phyloP scores from a whole-genome alignment of 2,888 invertebrate genomes.

The Leucophenga montana region DNA sequence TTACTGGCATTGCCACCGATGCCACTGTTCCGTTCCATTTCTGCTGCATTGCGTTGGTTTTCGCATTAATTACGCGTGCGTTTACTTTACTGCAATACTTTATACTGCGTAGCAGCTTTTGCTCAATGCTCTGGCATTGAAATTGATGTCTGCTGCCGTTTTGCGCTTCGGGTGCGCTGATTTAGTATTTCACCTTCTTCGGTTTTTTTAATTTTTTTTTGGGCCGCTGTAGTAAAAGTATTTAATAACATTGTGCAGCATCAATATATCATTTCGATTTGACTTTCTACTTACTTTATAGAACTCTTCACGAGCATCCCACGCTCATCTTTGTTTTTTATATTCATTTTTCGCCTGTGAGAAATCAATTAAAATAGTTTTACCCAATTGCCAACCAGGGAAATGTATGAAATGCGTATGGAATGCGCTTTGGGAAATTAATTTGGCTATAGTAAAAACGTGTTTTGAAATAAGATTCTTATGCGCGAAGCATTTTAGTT shows the following conservation, averaged over 20 bases:
- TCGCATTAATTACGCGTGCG: constrained; percentile 66
- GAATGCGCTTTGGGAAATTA: too few species aligned
- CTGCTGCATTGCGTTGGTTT: constrained; percentile 66
- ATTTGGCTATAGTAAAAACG: too few species aligned
- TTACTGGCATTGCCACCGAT: constrained; percentile 41
- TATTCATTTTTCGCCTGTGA: background rate
- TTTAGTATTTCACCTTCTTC: background rate
- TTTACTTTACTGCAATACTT: constrained; percentile 33
- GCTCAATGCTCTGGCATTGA: constrained; percentile 20
- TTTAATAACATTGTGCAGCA: constrained; percentile 63
- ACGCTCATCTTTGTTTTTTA: background rate
- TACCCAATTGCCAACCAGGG: too few species aligned
- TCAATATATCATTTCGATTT: constrained; percentile 61
- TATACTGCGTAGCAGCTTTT: background rate
- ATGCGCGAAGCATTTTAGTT: too few species aligned
- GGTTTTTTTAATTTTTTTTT: constrained; percentile 37
- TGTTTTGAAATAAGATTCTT: too few species aligned
- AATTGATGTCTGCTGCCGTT: constrained; percentile 24
- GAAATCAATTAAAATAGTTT: constrained; percentile 27
- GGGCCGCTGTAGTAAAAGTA: constrained; percentile 47
- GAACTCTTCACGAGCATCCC: background rate
- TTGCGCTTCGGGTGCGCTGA: constrained; percentile 1
- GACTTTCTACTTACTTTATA: constrained; percentile 54
- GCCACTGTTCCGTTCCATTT: constrained; percentile 61
- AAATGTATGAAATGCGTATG: too few species aligned